Evolutionary conservation across 2,797 vertebrate genomes (phyloP).

Genomic region (Sebastes taczanowskii): DNA sequence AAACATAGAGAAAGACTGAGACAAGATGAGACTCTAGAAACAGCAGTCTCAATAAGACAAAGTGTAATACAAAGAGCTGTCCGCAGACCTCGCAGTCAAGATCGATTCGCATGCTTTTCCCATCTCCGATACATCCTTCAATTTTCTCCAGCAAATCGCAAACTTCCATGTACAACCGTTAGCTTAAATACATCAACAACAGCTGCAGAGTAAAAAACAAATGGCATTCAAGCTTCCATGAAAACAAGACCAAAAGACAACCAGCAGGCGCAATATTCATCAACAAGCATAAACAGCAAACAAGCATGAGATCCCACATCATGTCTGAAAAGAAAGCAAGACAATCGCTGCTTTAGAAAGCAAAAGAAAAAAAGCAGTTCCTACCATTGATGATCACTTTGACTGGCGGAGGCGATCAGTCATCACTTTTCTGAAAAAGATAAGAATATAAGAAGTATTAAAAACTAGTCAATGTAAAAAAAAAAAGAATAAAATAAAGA

Average conservation of each 20-base stretch:
- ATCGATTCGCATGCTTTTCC: no score
- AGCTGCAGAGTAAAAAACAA: background rate
- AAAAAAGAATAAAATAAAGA: no score
- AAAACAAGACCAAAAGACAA: background rate
- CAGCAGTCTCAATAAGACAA: no score
- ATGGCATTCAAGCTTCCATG: background rate
- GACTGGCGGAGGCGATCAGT: accelerated
- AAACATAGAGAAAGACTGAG: no score
- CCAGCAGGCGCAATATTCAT: background rate
- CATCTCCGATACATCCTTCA: background rate
- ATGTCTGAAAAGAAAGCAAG: background rate
- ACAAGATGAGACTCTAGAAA: no score
- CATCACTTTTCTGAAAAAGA: background rate
- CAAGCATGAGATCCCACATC: background rate
- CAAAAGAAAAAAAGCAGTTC: background rate
- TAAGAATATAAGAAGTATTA: background rate
- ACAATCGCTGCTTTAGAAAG: background rate
- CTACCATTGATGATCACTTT: background rate
- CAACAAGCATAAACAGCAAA: background rate
- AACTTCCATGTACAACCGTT: no score
- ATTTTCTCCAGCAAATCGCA: background rate
- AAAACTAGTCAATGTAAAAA: background rate
- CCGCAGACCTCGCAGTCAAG: no score
- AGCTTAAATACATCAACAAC: background rate
- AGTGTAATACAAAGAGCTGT: no score